Evolutionary conservation across 2,797 vertebrate species (phyloP), one percentile per base, ranked within the genome.

Genomic region (Sciurus vulgaris): DNA sequence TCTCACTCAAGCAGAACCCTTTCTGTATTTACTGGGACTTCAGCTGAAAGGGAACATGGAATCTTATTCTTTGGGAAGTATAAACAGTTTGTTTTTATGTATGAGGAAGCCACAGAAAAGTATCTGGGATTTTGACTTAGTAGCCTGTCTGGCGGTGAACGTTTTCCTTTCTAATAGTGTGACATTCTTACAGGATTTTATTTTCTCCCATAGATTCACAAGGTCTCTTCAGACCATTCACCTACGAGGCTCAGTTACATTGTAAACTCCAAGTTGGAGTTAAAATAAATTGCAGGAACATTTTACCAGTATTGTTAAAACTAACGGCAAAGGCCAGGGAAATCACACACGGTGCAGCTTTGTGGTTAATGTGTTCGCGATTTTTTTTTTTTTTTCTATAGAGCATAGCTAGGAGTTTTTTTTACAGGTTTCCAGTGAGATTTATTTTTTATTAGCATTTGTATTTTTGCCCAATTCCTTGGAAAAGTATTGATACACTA

Each of bases 1-100:
- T 96, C 91, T 97, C 83, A 89, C 79, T 96, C 93, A 82, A 83
- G 69, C 76, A 84, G 91, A 96, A 95, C 76, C 33, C 54, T 90
- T 35, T 12, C 54, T 89, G 38, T 84, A 78, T 93, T 96, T 93
- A 73, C 67, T 54, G 56, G 85, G 65, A 87, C 86, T 93, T 89
- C 7, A 28, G 51, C 51, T 82, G 65, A 81, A 38, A 44, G 65
- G 83, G 83, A 76, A 70, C 82, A 72, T 38, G 51, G 33, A 65
- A 65, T 94, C 65, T 38, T 47, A 38, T 77, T 95, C 83, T 91
- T 69, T 63, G 86, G 90, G 81, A 95, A 97, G 88, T 79, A n/a
- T 5, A 74, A 86, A 88, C 28, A 89, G 85, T 77, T 84, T 73
- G 47, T 73, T 86, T 87, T 63, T 78, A 76, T 33, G 24, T 79